Base-by-base conservation (phyloP, 2,888 invertebrate species). In the Coenonympha arcania region DNA sequence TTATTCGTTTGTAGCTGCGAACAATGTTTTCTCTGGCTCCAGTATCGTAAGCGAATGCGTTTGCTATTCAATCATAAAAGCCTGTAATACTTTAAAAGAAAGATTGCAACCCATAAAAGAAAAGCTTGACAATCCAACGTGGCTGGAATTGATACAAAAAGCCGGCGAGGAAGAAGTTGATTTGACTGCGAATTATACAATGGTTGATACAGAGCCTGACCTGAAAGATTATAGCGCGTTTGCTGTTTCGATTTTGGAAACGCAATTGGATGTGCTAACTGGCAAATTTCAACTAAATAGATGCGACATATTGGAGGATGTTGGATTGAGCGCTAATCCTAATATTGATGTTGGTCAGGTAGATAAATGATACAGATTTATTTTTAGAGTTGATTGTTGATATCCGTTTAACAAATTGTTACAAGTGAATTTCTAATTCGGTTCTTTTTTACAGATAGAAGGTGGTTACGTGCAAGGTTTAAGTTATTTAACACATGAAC, bases 401-500 rank as follows among this genome's bases (percentile, higher is more conserved):
- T 2, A 30, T 13, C 11, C 4, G 2, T 11, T 11, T 28, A n/a
- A 1, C 6, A 1, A 11, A 5, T 30, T 6, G 9, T 26, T 26
- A 9, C 8, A 6, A 6, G 24, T 9, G 6, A 5, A 4, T 13
- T 22, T 5, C 9, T 24, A 22, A 13, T 36, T 19, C 19, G n/a
- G n/a, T 20, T 11, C 6, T 4, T 9, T 41, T 59, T 50, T 65
- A 5, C 24, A 87, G 87, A 87, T 91, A 4, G 91, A 92, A 80
- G 93, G 93, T 0, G 92, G 90, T 0, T 93, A 91, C 64, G 66
- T 92, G 0, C 91, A 92, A 89, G 92, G 84, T 40, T 69, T 81
- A 1, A 94, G 95, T 4, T 92, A 91, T 67, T 92, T 89, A 79
- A 90, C 92, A 0, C 83, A 82, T 0, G 94, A 94, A 72, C 88